Evolutionary conservation across 2,888 invertebrate genomes (phyloP).

Genomic region (Eupeodes luniger): DNA sequence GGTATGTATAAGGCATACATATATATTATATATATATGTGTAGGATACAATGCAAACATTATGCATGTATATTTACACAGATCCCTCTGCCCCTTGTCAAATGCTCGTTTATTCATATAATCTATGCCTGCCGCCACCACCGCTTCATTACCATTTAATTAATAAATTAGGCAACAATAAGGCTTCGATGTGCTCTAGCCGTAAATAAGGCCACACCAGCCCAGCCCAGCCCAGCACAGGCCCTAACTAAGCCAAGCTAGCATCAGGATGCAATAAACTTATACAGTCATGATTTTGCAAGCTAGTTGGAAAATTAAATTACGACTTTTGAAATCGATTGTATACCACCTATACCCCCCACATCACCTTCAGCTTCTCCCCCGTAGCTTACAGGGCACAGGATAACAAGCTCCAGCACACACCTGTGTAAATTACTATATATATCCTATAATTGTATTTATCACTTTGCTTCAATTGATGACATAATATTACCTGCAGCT

Average conservation of each 20-base stretch:
- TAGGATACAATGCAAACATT: slow-evolving; percentile 4
- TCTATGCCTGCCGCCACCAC: slow-evolving; percentile 5
- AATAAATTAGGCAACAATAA: slow-evolving; percentile 22
- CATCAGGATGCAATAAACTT: not conserved
- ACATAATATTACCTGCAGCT: not conserved
- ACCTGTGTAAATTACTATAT: slow-evolving; percentile 11
- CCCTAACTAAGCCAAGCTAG: too few species aligned
- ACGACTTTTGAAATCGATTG: slow-evolving; percentile 25
- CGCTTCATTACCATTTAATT: slow-evolving; percentile 32
- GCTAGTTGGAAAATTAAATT: slow-evolving; percentile 23
- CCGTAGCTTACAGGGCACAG: not conserved
- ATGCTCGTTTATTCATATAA: slow-evolving; percentile 7
- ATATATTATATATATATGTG: too few species aligned
- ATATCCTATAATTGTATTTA: slow-evolving; percentile 8
- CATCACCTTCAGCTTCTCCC: not conserved
- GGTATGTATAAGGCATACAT: too few species aligned
- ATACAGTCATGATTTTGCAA: slow-evolving; percentile 3
- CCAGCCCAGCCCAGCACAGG: too few species aligned
- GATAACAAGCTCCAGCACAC: not conserved
- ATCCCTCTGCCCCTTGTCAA: not conserved
- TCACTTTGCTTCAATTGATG: slow-evolving; percentile 28
- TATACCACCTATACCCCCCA: too few species aligned
- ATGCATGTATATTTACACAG: not conserved
- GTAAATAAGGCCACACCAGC: slow-evolving; percentile 2
- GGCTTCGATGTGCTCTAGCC: not conserved